phyloP scores from a whole-genome alignment of 2,797 vertebrate genomes.

The Hemitrygon akajei region DNA sequence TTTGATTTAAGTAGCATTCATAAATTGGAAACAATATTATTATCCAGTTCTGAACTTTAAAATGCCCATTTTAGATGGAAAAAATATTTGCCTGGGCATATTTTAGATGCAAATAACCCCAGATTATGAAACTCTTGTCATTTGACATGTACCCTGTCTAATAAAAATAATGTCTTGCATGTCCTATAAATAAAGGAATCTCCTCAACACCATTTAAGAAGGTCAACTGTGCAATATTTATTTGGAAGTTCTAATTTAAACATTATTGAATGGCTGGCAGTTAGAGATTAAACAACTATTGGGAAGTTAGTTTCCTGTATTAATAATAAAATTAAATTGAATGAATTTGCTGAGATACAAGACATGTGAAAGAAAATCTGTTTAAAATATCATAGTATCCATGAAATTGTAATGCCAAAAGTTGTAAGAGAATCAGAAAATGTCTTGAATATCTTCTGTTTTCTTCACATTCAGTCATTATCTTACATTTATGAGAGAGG shows the following conservation, averaged over 20 bases:
- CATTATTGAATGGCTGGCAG: background rate
- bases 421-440: background rate
- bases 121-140: background rate
- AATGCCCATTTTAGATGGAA: background rate
- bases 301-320: background rate
- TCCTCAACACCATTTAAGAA: background rate
- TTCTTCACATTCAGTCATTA: background rate
- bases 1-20: background rate
- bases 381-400: background rate
- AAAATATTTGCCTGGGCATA: background rate
- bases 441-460: constrained; percentile 3
- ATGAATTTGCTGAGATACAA: background rate
- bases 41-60: background rate
- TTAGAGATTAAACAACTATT: background rate
- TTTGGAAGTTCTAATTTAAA: background rate
- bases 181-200: background rate
- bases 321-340: background rate
- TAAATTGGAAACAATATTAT: background rate
- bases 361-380: background rate
- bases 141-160: background rate
- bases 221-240: background rate
- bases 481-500: background rate
- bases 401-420: background rate
- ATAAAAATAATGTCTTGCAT: background rate
- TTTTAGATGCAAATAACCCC: background rate